phyloP scores from a whole-genome alignment of 2,888 invertebrate species.

The Drosophila subsilvestris region DNA sequence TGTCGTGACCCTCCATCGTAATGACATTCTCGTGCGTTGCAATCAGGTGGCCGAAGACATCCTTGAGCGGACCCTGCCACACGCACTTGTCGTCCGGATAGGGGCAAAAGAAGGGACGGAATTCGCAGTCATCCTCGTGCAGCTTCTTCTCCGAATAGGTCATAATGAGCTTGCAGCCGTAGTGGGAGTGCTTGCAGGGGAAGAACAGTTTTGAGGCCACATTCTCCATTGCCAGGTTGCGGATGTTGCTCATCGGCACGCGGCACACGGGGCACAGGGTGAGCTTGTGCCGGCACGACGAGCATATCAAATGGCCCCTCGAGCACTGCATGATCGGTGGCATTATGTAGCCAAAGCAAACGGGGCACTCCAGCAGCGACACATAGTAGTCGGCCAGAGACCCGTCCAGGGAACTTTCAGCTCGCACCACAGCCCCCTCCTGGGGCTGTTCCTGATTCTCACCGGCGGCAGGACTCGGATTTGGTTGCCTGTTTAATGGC shows the following conservation, averaged over 20 bases:
- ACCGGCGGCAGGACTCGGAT: not conserved
- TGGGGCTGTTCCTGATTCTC: not conserved
- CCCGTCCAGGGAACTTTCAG: conserved; percentile 18
- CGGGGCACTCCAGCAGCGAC: conserved; percentile 97
- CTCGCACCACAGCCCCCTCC: not conserved
- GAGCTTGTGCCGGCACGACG: conserved; percentile 96
- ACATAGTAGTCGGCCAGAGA: conserved; percentile 52
- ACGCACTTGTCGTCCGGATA: conserved; percentile 99
- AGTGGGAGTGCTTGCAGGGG: conserved; percentile 98
- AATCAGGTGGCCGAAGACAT: conserved; percentile 99
- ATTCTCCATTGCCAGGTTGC: conserved; percentile 99
- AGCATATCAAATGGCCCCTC: conserved; percentile 99
- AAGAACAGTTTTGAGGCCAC: conserved; percentile 99
- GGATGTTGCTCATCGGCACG: conserved; percentile 97
- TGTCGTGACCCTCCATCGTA: conserved; percentile 99
- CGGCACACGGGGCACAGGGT: conserved; percentile 99
- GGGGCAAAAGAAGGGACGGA: conserved; percentile 99
- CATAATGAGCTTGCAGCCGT: conserved; percentile 95
- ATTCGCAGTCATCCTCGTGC: conserved; percentile 99
- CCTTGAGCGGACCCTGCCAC: conserved; percentile 99
- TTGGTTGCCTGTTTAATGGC: not conserved
- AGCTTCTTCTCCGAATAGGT: conserved; percentile 98
- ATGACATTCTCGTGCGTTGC: conserved; percentile 98
- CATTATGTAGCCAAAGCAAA: conserved; percentile 99
- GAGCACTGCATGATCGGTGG: conserved; percentile 99